Base-by-base conservation (phyloP, 1,140 invertebrate species). In the Brachionus koreanus region DNA sequence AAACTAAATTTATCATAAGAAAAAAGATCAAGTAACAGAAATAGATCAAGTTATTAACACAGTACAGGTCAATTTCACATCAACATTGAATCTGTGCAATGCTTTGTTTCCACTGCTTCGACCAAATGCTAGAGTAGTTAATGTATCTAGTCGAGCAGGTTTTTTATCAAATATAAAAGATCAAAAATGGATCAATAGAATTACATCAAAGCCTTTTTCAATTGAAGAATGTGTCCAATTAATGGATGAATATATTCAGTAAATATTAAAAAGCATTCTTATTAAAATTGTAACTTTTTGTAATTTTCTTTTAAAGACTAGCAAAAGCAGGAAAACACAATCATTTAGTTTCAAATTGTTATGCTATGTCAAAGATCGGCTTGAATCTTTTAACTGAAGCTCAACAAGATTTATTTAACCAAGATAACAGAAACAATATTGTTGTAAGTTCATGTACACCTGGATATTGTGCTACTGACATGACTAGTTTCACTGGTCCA, bases 391-490 rank as follows among this genome's bases (percentile, higher is more conserved):
- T 93, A 82, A 88, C 90, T 13, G 89, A 90, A 69, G 90, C 93
- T 39, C 92, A 93, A 84, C 92, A 93, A 81, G 87, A 89, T 83
- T 86, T 90, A 79, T 91, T 93, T 84, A 85, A 90, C 81, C 83
- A 84, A 1, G 90, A 91, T 84, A 83, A 87, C 3, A 84, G 86
- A 46, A 84, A 87, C 6, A 91, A 92, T 85, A 89, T 93, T 81
- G 86, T 92, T 76, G 90, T 93, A 0, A 93, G 93, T 89, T 87
- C 90, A 69, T 86, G 86, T 83, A 87, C 88, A 84, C 90, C 90
- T 42, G 91, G 91, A 0, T 93, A 92, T 87, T 92, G 93, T 7
- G 90, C 91, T 84, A 94, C 93, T 2, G 92, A 93, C 84, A 92
- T 94, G 92, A 89, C 90, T 1, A 91, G 90, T 63, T 91, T 92